Conservation (phyloP, 2,888 invertebrate genomes). For the Mongoloraphidia duomilia region DNA sequence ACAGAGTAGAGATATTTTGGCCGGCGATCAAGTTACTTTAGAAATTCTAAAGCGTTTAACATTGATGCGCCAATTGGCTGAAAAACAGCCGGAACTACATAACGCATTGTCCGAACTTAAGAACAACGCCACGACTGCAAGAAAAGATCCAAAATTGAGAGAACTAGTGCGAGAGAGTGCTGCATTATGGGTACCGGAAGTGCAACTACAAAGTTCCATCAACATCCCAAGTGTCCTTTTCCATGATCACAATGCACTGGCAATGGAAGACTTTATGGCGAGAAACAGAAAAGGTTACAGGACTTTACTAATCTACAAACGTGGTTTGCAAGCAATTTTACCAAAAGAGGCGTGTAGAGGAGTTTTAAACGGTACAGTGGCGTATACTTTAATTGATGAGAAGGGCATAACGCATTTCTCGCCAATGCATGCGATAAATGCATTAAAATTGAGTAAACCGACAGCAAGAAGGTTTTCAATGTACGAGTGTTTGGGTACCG, state of each 20-base stretch:
- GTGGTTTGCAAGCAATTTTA: conserved; percentile 58
- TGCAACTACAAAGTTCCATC: conserved; percentile 44
- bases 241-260: conserved; percentile 53
- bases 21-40: conserved; percentile 41
- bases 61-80: conserved; percentile 56
- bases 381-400: conserved; percentile 64
- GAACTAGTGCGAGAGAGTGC: conserved; percentile 61
- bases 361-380: conserved; percentile 57
- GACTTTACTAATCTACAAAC: conserved; percentile 56
- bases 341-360: conserved; percentile 61
- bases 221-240: conserved; percentile 56
- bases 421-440: conserved; percentile 58
- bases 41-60: conserved; percentile 54
- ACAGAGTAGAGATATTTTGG: conserved; percentile 38
- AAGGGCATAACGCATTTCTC: conserved; percentile 61
- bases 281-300: conserved; percentile 40
- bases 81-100: conserved; percentile 45
- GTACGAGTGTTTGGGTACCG: conserved; percentile 45
- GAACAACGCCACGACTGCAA: conserved; percentile 50
- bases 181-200: conserved; percentile 51
- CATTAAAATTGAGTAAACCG: conserved; percentile 49
- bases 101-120: conserved; percentile 47
- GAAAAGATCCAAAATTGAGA: conserved; percentile 52
- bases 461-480: conserved; percentile 50
- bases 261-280: conserved; percentile 59